Percentiles rank a stretch among this genome's conserved stretches.
These are phyloP conservation scores for Cercopithecus hamlyni DNA, from an alignment of 2,797 vertebrate genomes.

Conservation along the genomic window DNA sequence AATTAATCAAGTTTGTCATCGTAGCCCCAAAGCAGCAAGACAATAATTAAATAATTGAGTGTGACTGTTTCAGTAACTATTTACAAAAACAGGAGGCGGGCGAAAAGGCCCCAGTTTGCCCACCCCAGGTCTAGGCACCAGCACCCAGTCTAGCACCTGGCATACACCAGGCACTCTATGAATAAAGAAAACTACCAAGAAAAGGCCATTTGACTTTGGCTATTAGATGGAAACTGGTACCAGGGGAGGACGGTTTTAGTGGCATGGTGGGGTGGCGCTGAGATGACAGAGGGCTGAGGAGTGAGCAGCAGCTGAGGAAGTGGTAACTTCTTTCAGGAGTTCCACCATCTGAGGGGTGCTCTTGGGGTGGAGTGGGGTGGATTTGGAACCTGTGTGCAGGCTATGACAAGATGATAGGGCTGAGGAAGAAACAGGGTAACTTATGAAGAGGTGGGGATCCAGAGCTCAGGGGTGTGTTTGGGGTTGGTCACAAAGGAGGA, in stretches of 20 bases:
- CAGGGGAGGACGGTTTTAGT: neutral
- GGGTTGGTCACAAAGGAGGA: neutral
- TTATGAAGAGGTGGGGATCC: neutral
- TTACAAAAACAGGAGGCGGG: neutral
- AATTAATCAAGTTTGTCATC: neutral
- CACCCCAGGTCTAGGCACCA: neutral
- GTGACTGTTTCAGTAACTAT: neutral
- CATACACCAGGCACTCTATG: neutral
- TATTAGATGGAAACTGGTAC: neutral
- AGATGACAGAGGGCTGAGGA: neutral
- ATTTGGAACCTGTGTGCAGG: rapidly evolving
- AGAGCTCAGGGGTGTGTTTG: neutral
- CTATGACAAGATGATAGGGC: neutral
- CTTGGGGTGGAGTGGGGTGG: neutral
- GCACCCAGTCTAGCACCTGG: neutral
- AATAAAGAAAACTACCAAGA: neutral
- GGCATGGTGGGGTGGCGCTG: neutral
- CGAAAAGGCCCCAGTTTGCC: neutral
- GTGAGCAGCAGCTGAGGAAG: neutral
- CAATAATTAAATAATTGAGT: neutral
- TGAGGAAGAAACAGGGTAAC: too few relatives aligned
- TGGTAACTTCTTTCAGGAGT: neutral
- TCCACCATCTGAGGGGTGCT: neutral
- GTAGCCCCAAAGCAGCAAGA: neutral
- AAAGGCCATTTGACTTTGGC: neutral